phyloP scores from a whole-genome alignment of 2,113 vertebrate genomes.

The Guaruba guarouba region DNA sequence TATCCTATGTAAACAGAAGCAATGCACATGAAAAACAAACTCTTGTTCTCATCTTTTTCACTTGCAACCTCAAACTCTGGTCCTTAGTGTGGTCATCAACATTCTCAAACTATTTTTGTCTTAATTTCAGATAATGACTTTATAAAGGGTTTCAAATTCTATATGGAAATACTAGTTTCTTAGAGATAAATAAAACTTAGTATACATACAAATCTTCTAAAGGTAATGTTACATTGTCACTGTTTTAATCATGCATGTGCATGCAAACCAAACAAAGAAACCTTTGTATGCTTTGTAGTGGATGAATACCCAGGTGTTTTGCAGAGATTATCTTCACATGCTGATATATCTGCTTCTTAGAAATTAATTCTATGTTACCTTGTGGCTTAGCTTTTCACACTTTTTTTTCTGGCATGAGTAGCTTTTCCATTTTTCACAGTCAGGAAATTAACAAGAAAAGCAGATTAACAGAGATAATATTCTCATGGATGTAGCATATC shows the following conservation, averaged over 20 bases:
- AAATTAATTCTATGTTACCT: background rate
- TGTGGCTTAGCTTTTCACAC: background rate
- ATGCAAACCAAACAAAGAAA: rapidly evolving
- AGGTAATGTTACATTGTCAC: background rate
- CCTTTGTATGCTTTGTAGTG: background rate
- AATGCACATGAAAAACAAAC: background rate
- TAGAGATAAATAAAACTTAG: background rate
- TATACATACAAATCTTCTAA: background rate
- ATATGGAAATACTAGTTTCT: background rate
- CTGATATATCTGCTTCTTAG: background rate
- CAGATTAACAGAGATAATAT: background rate
- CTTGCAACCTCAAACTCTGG: background rate
- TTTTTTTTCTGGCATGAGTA: background rate
- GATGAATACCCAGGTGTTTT: background rate
- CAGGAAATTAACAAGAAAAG: background rate
- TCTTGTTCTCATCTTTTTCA: background rate
- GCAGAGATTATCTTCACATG: background rate
- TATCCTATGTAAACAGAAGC: background rate
- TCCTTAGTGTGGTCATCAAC: background rate
- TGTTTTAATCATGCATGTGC: background rate
- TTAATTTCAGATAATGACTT: background rate
- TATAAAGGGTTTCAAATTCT: background rate
- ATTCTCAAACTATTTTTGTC: background rate
- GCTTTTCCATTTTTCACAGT: background rate
- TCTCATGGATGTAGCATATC: background rate